phyloP scores from a whole-genome alignment of 2,888 invertebrate species.

The Neelides folsomi region DNA sequence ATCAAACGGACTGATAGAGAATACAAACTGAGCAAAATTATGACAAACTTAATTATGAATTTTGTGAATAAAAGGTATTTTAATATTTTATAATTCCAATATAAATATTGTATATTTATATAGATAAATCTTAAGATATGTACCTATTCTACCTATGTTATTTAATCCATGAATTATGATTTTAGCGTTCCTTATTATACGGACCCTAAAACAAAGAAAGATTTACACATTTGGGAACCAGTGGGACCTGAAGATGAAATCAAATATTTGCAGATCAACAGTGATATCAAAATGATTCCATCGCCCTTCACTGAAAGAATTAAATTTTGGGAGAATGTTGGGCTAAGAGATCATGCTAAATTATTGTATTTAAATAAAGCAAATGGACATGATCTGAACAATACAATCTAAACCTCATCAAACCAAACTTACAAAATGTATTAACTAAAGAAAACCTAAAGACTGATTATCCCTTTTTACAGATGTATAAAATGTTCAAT shows the following conservation, averaged over 20 bases:
- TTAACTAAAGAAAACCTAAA: too few species aligned
- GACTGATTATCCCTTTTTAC: too few species aligned
- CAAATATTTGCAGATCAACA: slow-evolving; percentile 19
- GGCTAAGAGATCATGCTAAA: background rate
- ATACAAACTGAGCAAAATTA: slow-evolving; percentile 15
- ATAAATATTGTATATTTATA: too few species aligned
- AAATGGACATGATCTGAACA: too few species aligned
- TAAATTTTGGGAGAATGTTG: slow-evolving; percentile 12
- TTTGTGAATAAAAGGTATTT: slow-evolving; percentile 17
- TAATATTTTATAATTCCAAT: background rate
- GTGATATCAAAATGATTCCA: slow-evolving; percentile 11
- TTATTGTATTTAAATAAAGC: too few species aligned
- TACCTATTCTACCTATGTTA: too few species aligned
- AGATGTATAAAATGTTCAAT: too few species aligned
- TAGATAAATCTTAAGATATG: too few species aligned
- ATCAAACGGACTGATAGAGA: slow-evolving; percentile 17
- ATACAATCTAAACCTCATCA: too few species aligned
- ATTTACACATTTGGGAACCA: slow-evolving; percentile 21
- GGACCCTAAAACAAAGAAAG: slow-evolving; percentile 10
- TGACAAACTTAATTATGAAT: slow-evolving; percentile 19
- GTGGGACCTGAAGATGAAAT: slow-evolving; percentile 13
- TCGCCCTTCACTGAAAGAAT: slow-evolving; percentile 8
- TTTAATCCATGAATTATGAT: background rate
- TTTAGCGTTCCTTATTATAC: slow-evolving; percentile 21
- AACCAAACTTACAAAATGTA: too few species aligned